Evolutionary conservation across 2,797 vertebrate species (phyloP), one percentile per base, ranked within the genome.

Genomic region (Austrolebias charrua): DNA sequence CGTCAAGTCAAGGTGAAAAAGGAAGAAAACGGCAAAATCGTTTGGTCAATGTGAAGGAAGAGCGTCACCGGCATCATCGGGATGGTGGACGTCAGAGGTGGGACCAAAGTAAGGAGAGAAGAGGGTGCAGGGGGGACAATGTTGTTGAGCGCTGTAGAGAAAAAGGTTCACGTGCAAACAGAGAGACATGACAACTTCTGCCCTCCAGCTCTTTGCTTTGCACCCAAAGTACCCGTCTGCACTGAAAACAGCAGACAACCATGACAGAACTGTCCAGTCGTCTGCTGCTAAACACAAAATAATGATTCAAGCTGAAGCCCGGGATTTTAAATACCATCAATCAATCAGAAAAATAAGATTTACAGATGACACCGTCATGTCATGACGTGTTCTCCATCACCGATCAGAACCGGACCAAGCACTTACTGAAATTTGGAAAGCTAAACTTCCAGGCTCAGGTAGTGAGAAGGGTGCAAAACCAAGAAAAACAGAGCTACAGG

Each of bases 121-220:
- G 89, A 90, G 87, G 88, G 90, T 90, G 91, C 90, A 89, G 90
- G 91, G 35, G 89, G 90, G 81, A 91, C 86, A 92, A 90, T 87
- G 90, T 88, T 90, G 92, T 92, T 91, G 90, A 91, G 85, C 83
- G 66, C 90, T 92, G 90, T 86, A 91, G 88, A 91, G 73, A 81
- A 89, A 86, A 89, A 82, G 86, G 88, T 89, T 89, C 77, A 55
- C 71, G 89, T 90, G 91, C 90, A 92, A 87, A 93, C 87, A 91
- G 86, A 92, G 87, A 91, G 86, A 90, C 90, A 89, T 91, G 90
- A 92, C 90, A 92, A 90, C 82, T 85, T 91, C 87, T 89, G 88
- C 86, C 88, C 90, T 90, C 81, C 78, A 85, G 85, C 83, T 82
- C 90, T 85, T 84, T 73, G 88, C 88, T 86, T 91, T 88, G 89